These are phyloP conservation scores for Jaculus jaculus DNA, from an alignment of 2,113 vertebrate species.

Conservation along the genomic window DNA sequence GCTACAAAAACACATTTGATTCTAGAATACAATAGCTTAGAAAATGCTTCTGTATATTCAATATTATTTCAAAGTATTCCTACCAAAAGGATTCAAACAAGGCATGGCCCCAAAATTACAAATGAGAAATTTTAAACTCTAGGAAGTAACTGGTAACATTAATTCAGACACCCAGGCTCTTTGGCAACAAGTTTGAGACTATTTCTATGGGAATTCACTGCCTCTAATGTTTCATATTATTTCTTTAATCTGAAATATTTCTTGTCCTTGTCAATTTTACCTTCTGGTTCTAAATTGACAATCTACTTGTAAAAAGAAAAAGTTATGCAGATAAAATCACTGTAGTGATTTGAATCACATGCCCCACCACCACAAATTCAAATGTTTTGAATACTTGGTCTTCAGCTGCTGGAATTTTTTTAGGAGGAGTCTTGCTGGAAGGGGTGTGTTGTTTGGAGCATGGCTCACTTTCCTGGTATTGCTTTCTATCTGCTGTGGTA, in stretches of 20 bases:
- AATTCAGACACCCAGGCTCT: not conserved
- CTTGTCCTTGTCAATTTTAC: not conserved
- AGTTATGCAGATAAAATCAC: not conserved
- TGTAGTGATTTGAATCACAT: too few relatives aligned
- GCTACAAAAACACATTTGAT: slow-evolving; percentile 21
- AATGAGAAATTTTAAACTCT: not conserved
- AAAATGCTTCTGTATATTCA: not conserved
- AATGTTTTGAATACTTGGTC: too few relatives aligned
- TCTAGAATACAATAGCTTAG: not conserved
- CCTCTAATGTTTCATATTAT: not conserved
- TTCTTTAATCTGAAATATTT: slow-evolving; percentile 7
- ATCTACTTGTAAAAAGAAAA: slow-evolving; percentile 21
- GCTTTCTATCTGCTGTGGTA: too few relatives aligned
- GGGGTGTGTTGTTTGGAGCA: too few relatives aligned
- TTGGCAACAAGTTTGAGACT: not conserved
- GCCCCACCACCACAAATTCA: too few relatives aligned
- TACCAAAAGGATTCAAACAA: not conserved
- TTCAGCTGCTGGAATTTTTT: too few relatives aligned
- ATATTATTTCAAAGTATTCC: not conserved
- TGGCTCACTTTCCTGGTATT: too few relatives aligned
- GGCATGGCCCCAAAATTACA: not conserved
- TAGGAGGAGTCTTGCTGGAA: too few relatives aligned
- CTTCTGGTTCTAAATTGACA: not conserved
- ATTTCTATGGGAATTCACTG: not conserved
- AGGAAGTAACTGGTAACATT: not conserved